Conservation (phyloP, 2,113 vertebrate genomes). For the Muntiacus reevesi region DNA sequence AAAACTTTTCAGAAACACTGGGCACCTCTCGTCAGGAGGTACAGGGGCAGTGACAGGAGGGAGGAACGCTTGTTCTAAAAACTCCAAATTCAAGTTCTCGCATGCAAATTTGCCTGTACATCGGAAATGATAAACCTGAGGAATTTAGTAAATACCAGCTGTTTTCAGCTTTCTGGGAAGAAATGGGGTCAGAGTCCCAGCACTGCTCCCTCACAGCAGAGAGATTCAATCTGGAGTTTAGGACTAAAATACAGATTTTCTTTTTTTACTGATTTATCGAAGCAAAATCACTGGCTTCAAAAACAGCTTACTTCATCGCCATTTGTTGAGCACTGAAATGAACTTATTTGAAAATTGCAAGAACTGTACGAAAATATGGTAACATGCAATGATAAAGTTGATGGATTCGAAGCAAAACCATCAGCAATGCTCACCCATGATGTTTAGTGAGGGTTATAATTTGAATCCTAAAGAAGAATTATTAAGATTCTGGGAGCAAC, state of each 20-base stretch:
- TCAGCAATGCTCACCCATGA: not conserved
- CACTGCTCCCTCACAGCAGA: accelerated
- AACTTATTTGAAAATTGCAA: not conserved
- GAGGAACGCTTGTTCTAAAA: accelerated
- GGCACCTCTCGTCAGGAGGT: accelerated
- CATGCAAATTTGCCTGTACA: accelerated
- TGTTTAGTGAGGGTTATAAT: not conserved
- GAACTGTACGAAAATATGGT: not conserved
- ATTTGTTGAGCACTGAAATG: not conserved
- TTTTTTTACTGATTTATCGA: accelerated
- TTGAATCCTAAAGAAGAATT: not conserved
- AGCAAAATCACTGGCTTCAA: not conserved
- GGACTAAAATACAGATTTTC: accelerated
- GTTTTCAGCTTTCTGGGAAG: not conserved
- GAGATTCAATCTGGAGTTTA: not conserved
- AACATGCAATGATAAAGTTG: not conserved
- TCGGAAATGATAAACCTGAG: not conserved
- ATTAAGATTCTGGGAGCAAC: not conserved
- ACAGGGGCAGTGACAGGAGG: accelerated
- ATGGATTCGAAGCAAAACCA: not conserved
- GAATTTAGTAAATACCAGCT: not conserved
- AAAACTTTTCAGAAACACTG: accelerated
- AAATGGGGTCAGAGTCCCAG: not conserved
- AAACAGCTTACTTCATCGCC: accelerated
- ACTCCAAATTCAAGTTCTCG: not conserved